Conservation (phyloP, 2,797 vertebrate species). For the Menidia menidia region DNA sequence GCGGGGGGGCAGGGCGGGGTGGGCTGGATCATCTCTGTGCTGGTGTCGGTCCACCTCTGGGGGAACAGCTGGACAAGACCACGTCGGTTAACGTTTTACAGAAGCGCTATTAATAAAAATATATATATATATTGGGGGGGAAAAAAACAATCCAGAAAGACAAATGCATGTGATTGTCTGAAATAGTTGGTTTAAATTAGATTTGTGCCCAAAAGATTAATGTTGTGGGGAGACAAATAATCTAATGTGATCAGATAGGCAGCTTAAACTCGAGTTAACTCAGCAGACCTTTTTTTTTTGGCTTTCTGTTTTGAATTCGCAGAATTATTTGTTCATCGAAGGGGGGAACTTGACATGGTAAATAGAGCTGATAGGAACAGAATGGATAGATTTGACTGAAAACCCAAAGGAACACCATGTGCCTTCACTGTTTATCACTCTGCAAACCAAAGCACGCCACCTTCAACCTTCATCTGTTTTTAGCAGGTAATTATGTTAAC, state of each 20-base stretch:
- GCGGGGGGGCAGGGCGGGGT: background rate
- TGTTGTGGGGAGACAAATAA: background rate
- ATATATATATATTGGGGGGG: too few species aligned
- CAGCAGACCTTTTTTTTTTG: too few species aligned
- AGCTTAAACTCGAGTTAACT: background rate
- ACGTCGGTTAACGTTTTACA: too few species aligned
- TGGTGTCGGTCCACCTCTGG: background rate
- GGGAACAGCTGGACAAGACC: background rate
- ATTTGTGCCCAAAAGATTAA: background rate
- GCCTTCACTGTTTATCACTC: background rate
- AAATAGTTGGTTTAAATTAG: background rate
- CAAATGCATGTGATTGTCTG: too few species aligned
- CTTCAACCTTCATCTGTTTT: background rate
- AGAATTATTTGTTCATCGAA: too few species aligned
- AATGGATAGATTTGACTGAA: slow-evolving; percentile 1
- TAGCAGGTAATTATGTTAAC: background rate
- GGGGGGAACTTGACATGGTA: too few species aligned
- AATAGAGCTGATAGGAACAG: too few species aligned
- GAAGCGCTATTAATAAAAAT: too few species aligned
- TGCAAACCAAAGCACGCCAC: background rate
- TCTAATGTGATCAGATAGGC: background rate
- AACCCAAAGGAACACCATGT: background rate
- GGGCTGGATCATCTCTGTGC: background rate
- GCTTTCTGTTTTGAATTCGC: too few species aligned
- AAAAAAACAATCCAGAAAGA: too few species aligned